Percentiles rank a stretch among this genome's conserved stretches.
phyloP scores from a whole-genome alignment of 37 sponge, comb jelly and placozoan species.

The Geodia barretti region DNA sequence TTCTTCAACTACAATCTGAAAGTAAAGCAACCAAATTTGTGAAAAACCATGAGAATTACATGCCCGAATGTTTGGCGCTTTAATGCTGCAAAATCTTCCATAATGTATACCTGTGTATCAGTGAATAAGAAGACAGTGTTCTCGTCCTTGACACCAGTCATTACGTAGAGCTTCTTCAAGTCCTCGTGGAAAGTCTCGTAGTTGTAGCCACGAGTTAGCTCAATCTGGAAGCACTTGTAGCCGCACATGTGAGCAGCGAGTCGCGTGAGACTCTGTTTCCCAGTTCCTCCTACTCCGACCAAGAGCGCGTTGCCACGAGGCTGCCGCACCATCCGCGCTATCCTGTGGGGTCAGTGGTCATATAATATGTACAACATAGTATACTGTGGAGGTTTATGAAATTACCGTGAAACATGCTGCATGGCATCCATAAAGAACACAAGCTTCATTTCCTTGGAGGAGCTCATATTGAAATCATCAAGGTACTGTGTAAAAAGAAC shows the following conservation, averaged over 20 bases:
- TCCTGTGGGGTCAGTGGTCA: constrained; percentile 62
- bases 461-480: constrained; percentile 97
- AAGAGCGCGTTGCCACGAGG: constrained; percentile 98
- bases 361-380: not conserved
- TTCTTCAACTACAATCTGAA: constrained; percentile 93
- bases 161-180: constrained; percentile 82
- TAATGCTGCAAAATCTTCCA: no score
- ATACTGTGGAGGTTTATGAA: constrained; percentile 1
- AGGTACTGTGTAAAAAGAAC: no score
- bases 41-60: not conserved
- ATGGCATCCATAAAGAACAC: constrained; percentile 99
- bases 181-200: constrained; percentile 97
- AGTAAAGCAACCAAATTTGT: not conserved
- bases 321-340: constrained; percentile 97
- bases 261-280: constrained; percentile 97
- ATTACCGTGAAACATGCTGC: constrained; percentile 89
- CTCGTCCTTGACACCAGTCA: constrained; percentile 87
- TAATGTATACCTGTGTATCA: constrained; percentile 98
- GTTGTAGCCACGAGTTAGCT: constrained; percentile 92
- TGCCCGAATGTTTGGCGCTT: not conserved
- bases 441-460: constrained; percentile 98
- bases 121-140: constrained; percentile 98
- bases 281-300: constrained; percentile 99
- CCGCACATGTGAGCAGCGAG: constrained; percentile 96
- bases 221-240: constrained; percentile 99